Conservation (phyloP, 1,140 invertebrate genomes). For the Lerema accius region DNA sequence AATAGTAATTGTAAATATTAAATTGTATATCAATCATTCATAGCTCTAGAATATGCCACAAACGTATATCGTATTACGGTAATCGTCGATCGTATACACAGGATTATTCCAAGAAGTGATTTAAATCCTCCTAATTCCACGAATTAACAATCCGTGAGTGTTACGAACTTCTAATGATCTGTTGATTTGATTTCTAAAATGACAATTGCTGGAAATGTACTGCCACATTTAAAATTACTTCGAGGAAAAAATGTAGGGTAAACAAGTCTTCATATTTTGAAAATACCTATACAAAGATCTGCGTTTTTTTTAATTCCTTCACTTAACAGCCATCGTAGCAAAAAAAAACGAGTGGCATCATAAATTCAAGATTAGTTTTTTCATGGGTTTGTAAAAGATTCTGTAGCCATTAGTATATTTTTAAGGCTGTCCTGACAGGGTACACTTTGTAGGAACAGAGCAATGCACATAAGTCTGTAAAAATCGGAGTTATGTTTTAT, state of each 20-base stretch:
- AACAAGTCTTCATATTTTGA: too few species aligned
- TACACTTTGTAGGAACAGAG: slow-evolving; percentile 55
- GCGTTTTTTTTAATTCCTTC: too few species aligned
- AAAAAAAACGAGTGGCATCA: too few species aligned
- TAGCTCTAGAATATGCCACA: slow-evolving; percentile 36
- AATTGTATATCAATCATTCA: slow-evolving; percentile 1
- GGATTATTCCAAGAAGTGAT: slow-evolving; percentile 61
- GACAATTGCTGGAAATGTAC: not conserved
- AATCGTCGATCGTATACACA: slow-evolving; percentile 53
- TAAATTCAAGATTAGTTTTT: too few species aligned
- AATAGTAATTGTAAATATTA: too few species aligned
- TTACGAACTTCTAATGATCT: too few species aligned
- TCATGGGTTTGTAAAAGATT: too few species aligned
- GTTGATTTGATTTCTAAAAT: slow-evolving; percentile 35
- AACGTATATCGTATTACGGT: slow-evolving; percentile 45
- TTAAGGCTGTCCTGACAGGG: slow-evolving; percentile 51
- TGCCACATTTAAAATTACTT: too few species aligned
- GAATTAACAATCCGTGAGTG: slow-evolving; percentile 30
- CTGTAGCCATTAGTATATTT: slow-evolving; percentile 49
- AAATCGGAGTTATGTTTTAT: slow-evolving; percentile 76
- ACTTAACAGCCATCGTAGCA: too few species aligned
- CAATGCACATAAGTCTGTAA: slow-evolving; percentile 51
- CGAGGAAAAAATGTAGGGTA: too few species aligned
- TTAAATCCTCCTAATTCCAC: slow-evolving; percentile 61
- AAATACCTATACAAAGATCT: too few species aligned